A percentile compares a stretch with the other conserved stretches of the same genome.
These are phyloP conservation scores for Helicorthomorpha holstii DNA, from an alignment of 1,140 invertebrate genomes.

Conservation along the genomic window DNA sequence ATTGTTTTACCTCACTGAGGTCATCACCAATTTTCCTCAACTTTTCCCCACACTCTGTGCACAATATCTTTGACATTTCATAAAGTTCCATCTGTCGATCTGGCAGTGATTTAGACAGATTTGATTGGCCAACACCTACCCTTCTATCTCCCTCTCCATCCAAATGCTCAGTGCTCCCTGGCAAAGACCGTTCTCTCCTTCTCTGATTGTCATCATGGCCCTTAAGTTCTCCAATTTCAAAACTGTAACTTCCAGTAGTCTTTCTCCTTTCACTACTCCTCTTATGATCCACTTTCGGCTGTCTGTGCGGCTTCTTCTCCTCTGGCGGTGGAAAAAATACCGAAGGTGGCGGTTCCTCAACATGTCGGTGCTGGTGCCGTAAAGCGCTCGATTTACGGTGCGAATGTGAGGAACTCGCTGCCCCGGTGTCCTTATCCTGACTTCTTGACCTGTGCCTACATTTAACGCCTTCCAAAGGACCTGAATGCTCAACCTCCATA, in stretches of 20 bases:
- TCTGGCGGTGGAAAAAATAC: constrained; percentile 18
- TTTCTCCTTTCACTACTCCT: constrained; percentile 9
- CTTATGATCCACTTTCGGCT: constrained; percentile 16
- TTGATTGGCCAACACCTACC: constrained; percentile 22
- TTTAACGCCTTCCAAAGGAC: background rate
- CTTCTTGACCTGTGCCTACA: background rate
- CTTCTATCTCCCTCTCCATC: constrained; percentile 5
- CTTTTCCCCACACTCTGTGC: constrained; percentile 15
- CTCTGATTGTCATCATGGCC: constrained; percentile 7
- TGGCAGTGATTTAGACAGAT: background rate
- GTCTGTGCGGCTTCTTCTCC: constrained; percentile 11
- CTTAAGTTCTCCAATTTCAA: constrained; percentile 11
- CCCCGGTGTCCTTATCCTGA: constrained; percentile 4
- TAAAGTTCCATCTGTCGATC: background rate
- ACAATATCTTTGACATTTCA: constrained; percentile 8
- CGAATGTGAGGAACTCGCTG: background rate
- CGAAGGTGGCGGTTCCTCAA: constrained; percentile 20
- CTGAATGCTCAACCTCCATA: background rate
- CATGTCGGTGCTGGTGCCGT: no score
- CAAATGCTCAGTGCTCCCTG: constrained; percentile 4
- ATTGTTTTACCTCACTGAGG: background rate
- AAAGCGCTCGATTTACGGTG: background rate
- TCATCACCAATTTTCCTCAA: background rate
- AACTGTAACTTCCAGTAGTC: constrained; percentile 9
- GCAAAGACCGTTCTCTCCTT: constrained; percentile 2